Evolutionary conservation across 2,113 vertebrate genomes (phyloP), one percentile per base, ranked within the genome.

Genomic region (Leuciscus idus): DNA sequence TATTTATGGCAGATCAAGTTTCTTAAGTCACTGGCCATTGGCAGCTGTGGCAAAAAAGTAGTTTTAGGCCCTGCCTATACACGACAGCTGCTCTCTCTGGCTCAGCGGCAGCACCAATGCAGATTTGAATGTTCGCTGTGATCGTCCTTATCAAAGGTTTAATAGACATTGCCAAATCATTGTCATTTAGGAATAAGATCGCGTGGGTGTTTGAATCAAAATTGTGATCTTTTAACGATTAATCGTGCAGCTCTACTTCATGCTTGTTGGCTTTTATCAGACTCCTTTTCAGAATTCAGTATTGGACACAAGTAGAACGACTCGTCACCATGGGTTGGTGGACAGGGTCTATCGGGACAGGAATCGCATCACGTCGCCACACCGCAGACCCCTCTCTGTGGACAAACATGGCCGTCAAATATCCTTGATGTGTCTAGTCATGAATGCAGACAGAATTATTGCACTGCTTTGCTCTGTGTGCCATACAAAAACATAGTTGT

Each of bases 351-450:
- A 98, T 92, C 96, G 98, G 1, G 98, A 99, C 72, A 92, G 98
- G 0, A 97, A 97, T 93, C 96, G 98, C 61, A 96, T 98, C 6
- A 96, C 96, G 64, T 99, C 98, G 6, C 98, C 98, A 0, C 97
- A 99, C 88, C 96, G 98, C 46, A 95, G 98, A 50, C 98, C 97
- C 0, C 95, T 98, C 36, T 97, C 98, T 0, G 97, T 99, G 85
- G 98, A 99, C 89, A 99, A 99, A 82, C 98, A 99, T 0, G 97
- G 98, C 62, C 93, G 98, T 64, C 98, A 99, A 93, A 99, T 99
- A 99, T 99, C 98, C 98, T 99, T 97, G 17, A 28, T 48, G 6
- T 19, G 26, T 55, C 39, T 26, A n/a, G 15, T 26, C 12, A 6
- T 11, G 11, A 59, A 48, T 17, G 46, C 39, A 77, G 39, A 43